Conservation (phyloP, 53 echinoderm and acorn worm genomes). For the Paracentrotus lividus region DNA sequence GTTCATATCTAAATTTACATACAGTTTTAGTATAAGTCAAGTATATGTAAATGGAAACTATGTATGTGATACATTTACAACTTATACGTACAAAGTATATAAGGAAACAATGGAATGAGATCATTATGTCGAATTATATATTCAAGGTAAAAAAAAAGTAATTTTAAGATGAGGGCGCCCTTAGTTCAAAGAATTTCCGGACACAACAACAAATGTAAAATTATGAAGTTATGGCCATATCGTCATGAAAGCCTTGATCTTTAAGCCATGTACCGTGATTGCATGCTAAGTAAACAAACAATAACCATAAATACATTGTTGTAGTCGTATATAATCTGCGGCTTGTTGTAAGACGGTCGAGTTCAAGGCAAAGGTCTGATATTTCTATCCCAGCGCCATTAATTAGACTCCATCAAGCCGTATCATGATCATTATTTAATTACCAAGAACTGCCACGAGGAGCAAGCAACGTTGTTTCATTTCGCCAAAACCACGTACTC, state of each 20-base stretch:
- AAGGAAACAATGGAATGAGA: too few relatives aligned
- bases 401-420: conserved; percentile 69
- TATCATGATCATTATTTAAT: conserved; percentile 64
- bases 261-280: neutral
- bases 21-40: too few relatives aligned
- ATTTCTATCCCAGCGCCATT: conserved; percentile 40
- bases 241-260: conserved; percentile 19
- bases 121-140: too few relatives aligned
- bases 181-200: too few relatives aligned
- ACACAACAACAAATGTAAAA: too few relatives aligned
- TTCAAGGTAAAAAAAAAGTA: too few relatives aligned
- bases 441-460: conserved; percentile 9
- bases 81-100: too few relatives aligned
- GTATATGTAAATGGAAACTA: too few relatives aligned
- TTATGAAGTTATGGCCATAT: too few relatives aligned
- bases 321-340: conserved; percentile 6
- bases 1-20: too few relatives aligned
- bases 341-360: conserved; percentile 10
- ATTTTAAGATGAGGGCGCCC: too few relatives aligned
- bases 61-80: too few relatives aligned
- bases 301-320: conserved; percentile 20
- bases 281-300: neutral
- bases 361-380: conserved; percentile 27
- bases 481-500: neutral
- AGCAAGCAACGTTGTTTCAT: neutral